A percentile compares a stretch with the other conserved stretches of the same genome.
Conservation (phyloP, 2,888 invertebrate genomes). For the Drosophila buzzatii region DNA sequence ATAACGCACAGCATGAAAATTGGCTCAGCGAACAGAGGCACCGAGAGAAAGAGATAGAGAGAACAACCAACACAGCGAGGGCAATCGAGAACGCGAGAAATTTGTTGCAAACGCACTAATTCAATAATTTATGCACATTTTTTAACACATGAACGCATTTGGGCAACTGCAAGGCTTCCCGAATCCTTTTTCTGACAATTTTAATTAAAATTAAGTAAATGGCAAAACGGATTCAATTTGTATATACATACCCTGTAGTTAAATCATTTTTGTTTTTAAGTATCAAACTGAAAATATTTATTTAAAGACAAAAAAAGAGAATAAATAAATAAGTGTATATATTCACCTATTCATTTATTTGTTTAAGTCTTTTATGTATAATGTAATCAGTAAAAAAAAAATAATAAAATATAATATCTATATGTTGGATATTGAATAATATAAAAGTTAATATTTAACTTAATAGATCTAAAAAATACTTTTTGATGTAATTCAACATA, state of each 20-base stretch:
- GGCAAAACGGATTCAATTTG: not conserved
- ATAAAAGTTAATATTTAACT: too few relatives aligned
- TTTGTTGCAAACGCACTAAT: slow-evolving; percentile 72
- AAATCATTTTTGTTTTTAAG: not conserved
- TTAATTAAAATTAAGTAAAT: slow-evolving; percentile 60
- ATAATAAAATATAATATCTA: too few relatives aligned
- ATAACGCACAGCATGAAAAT: slow-evolving; percentile 67
- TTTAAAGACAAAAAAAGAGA: not conserved
- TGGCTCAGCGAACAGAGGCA: slow-evolving; percentile 23
- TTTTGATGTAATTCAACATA: too few relatives aligned
- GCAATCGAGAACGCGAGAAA: slow-evolving; percentile 21
- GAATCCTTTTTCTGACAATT: slow-evolving; percentile 55
- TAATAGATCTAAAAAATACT: too few relatives aligned
- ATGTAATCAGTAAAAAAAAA: too few relatives aligned
- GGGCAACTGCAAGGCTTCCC: slow-evolving; percentile 37
- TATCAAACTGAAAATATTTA: not conserved
- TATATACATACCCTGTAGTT: slow-evolving; percentile 21
- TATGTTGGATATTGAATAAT: too few relatives aligned
- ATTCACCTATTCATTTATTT: too few relatives aligned
- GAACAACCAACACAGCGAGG: slow-evolving; percentile 1
- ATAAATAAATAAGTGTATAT: too few relatives aligned
- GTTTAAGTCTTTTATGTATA: too few relatives aligned
- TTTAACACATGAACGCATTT: slow-evolving; percentile 65
- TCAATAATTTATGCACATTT: slow-evolving; percentile 82
- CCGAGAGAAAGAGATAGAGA: slow-evolving; percentile 18